Evolutionary conservation across 2,888 invertebrate species (phyloP).

Genomic region (Meghimatium bilineatum): DNA sequence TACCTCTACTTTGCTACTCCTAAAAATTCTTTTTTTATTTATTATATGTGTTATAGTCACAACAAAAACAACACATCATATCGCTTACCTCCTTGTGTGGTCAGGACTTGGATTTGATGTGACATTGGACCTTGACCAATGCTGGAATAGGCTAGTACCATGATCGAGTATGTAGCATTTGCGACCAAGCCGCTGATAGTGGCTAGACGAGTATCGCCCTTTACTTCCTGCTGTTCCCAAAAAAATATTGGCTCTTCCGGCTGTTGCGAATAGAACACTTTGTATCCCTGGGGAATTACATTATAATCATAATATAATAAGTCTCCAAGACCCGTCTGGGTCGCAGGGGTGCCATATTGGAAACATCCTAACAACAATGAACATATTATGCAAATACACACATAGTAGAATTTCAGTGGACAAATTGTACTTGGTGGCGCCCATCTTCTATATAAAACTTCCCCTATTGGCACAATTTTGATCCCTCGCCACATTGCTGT

Average conservation of each 20-base stretch:
- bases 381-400: not conserved
- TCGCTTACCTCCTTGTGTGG: slow-evolving; percentile 86
- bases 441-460: too few relatives aligned
- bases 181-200: slow-evolving; percentile 94
- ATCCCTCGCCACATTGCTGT: too few relatives aligned
- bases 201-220: slow-evolving; percentile 85
- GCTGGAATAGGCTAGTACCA: slow-evolving; percentile 86
- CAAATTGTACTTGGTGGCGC: too few relatives aligned
- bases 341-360: too few relatives aligned
- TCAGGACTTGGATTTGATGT: slow-evolving; percentile 96
- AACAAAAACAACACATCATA: not conserved
- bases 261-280: slow-evolving; percentile 95
- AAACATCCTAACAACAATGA: too few relatives aligned
- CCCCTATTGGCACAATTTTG: too few relatives aligned
- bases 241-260: slow-evolving; percentile 90
- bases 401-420: too few relatives aligned
- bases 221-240: slow-evolving; percentile 96
- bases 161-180: slow-evolving; percentile 94
- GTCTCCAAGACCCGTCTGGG: too few relatives aligned
- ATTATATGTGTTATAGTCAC: not conserved
- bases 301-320: too few relatives aligned
- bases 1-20: too few relatives aligned
- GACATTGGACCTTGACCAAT: slow-evolving; percentile 97
- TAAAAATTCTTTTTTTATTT: too few relatives aligned
- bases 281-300: slow-evolving; percentile 87